These are phyloP conservation scores for Macrobrachium nipponense DNA, from an alignment of 1,140 invertebrate species.

Conservation along the genomic window DNA sequence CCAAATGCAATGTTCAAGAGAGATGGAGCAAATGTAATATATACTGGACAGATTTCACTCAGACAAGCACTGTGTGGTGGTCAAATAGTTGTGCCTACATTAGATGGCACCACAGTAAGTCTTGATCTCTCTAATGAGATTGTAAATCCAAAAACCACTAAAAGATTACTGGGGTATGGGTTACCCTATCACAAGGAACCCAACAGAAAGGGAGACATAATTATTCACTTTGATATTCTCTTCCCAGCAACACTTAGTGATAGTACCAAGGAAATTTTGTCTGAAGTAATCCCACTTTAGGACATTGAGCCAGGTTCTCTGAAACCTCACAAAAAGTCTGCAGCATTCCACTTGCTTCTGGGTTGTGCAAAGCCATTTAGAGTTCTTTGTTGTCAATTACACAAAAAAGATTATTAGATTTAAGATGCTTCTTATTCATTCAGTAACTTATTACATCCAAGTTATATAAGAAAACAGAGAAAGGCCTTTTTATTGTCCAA, in stretches of 20 bases:
- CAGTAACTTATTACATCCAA: too few relatives aligned
- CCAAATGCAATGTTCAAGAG: constrained; percentile 93
- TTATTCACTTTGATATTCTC: constrained; percentile 96
- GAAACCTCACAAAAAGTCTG: too few relatives aligned
- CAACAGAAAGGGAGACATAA: constrained; percentile 88
- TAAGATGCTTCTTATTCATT: too few relatives aligned
- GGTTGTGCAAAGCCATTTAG: too few relatives aligned
- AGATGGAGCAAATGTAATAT: constrained; percentile 94
- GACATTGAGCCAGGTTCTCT: neutral
- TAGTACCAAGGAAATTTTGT: constrained; percentile 88
- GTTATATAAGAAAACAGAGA: too few relatives aligned
- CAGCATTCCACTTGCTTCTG: too few relatives aligned
- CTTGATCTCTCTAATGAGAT: constrained; percentile 88
- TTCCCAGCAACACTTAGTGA: constrained; percentile 90
- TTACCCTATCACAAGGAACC: constrained; percentile 96
- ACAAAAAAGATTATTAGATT: too few relatives aligned
- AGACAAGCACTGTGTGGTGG: constrained; percentile 93
- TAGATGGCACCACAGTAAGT: constrained; percentile 86
- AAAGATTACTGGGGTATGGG: constrained; percentile 91
- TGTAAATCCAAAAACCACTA: constrained; percentile 91
- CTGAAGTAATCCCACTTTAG: constrained; percentile 65
- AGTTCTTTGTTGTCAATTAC: too few relatives aligned
- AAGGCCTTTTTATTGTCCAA: too few relatives aligned
- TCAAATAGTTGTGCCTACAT: constrained; percentile 90
- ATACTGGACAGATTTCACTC: constrained; percentile 89